These are phyloP conservation scores for Clinocottus analis DNA, from an alignment of 2,113 vertebrate genomes.

Conservation along the genomic window DNA sequence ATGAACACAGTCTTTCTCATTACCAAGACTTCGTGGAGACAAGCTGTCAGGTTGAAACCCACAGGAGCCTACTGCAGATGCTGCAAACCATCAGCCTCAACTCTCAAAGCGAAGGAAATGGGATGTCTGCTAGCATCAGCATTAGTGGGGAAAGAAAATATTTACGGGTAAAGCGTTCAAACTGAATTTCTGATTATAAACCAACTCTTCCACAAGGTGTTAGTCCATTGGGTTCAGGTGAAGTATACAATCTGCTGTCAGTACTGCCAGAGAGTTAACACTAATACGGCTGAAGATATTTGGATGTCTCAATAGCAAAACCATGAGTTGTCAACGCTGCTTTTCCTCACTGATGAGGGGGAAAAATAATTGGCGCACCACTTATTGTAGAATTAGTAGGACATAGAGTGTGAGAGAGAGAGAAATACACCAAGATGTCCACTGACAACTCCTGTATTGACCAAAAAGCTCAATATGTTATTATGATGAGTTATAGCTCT, in stretches of 20 bases:
- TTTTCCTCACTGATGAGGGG: background rate
- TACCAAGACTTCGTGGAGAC: constrained; percentile 73
- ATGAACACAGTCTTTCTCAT: constrained; percentile 77
- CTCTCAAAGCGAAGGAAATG: constrained; percentile 58
- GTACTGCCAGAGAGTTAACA: constrained; percentile 44
- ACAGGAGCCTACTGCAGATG: constrained; percentile 72
- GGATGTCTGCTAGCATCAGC: constrained; percentile 64
- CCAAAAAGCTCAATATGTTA: constrained; percentile 56
- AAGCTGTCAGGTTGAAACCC: constrained; percentile 76
- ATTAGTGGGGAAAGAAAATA: constrained; percentile 66
- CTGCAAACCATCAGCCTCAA: constrained; percentile 69
- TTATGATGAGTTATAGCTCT: constrained; percentile 54
- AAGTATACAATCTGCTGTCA: constrained; percentile 56
- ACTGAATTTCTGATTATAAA: constrained; percentile 69
- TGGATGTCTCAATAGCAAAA: constrained; percentile 22
- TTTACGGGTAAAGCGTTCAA: constrained; percentile 68
- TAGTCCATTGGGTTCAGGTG: constrained; percentile 45
- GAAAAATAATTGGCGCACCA: background rate
- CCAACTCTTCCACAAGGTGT: constrained; percentile 51
- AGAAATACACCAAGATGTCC: constrained; percentile 25
- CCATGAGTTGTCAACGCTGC: background rate
- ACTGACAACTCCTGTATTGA: constrained; percentile 30
- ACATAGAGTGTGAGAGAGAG: background rate
- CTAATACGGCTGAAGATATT: constrained; percentile 21
- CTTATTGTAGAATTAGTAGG: background rate